These are phyloP conservation scores for Eubasilissa regina DNA, from an alignment of 1,140 invertebrate genomes.

Conservation along the genomic window DNA sequence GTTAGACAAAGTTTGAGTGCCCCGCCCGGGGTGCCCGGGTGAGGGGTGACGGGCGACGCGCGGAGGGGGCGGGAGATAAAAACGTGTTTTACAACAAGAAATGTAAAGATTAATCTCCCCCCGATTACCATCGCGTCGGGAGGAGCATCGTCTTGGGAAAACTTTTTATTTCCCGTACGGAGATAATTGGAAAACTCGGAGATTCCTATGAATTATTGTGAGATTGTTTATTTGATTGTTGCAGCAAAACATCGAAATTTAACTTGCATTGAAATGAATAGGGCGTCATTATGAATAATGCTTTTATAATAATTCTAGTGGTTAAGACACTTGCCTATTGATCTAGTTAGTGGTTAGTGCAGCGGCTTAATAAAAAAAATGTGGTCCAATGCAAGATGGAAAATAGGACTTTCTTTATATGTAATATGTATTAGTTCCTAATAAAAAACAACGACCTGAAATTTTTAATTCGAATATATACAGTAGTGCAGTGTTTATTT, in stretches of 20 bases:
- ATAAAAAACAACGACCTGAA: no score
- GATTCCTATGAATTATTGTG: background rate
- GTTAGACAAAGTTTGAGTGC: background rate
- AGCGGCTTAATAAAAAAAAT: no score
- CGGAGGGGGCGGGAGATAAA: slow-evolving; percentile 23
- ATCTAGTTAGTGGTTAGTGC: no score
- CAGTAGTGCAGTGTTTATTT: no score
- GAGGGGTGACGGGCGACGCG: background rate
- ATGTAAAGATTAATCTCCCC: slow-evolving; percentile 40
- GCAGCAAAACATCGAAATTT: background rate
- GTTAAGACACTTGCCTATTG: no score
- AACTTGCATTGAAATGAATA: background rate
- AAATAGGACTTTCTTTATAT: no score
- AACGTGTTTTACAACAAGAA: slow-evolving; percentile 45
- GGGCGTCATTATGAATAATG: no score
- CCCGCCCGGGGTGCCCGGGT: background rate
- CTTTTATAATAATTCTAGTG: no score
- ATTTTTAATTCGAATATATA: no score
- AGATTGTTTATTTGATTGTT: background rate
- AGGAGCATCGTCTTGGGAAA: slow-evolving; percentile 26
- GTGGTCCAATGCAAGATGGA: no score
- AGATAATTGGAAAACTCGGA: slow-evolving; percentile 39
- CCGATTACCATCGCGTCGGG: slow-evolving; percentile 24
- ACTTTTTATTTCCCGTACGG: slow-evolving; percentile 34
- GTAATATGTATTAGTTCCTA: no score